Percentiles rank a stretch among this genome's conserved stretches.
Evolutionary conservation across 37 sponge, comb jelly and placozoan genomes (phyloP).

Genomic region (Beroe ovata): DNA sequence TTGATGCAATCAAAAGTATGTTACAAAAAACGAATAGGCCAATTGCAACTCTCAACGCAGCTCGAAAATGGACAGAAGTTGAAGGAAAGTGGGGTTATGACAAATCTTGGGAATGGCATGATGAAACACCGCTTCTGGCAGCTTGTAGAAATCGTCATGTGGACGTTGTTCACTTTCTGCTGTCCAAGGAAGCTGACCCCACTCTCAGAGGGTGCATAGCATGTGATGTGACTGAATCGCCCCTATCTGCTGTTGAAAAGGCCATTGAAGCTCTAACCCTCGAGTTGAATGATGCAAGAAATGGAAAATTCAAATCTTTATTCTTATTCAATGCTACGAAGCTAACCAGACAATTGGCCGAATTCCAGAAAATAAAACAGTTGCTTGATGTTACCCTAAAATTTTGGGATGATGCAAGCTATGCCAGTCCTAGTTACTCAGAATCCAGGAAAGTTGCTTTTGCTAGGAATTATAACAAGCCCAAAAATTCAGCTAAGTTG

Average conservation of each 20-base stretch:
- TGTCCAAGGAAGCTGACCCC: neutral
- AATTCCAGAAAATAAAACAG: neutral
- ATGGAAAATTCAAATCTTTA: neutral
- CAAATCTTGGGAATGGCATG: neutral
- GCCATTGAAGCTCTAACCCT: neutral
- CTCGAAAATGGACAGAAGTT: neutral
- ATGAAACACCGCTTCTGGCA: neutral
- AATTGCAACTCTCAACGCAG: neutral
- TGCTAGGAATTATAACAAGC: neutral
- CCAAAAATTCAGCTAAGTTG: neutral
- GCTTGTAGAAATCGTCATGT: neutral
- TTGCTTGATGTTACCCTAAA: neutral
- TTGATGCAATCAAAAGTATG: neutral
- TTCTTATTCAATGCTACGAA: neutral
- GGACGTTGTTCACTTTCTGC: neutral
- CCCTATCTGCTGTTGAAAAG: neutral
- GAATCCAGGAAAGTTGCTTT: neutral
- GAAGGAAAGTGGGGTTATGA: neutral
- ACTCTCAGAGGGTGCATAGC: neutral
- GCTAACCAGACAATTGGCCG: neutral
- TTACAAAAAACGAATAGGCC: neutral
- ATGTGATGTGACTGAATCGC: neutral
- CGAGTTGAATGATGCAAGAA: neutral
- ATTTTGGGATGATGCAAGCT: neutral
- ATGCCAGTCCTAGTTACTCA: neutral